Percentiles rank a stretch among this genome's conserved stretches.
Conservation (phyloP, 2,888 invertebrate species). For the Cabera pusaria region DNA sequence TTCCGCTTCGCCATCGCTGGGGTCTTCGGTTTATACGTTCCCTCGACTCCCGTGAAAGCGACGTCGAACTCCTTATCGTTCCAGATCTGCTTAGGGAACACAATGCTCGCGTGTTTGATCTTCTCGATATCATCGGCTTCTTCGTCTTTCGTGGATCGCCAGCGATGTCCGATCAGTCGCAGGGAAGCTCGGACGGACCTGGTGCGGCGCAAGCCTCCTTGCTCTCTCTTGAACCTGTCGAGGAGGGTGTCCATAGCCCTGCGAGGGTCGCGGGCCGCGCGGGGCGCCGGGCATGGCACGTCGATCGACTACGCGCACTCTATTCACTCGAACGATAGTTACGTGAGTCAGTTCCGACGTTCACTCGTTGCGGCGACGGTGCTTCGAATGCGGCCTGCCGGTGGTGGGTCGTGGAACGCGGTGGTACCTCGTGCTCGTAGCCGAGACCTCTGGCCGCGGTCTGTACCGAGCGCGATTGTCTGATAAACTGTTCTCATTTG, state of each 20-base stretch:
- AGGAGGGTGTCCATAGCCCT: conserved; percentile 81
- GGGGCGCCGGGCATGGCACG: conserved; percentile 77
- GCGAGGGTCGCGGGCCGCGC: conserved; percentile 61
- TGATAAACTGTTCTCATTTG: conserved; percentile 75
- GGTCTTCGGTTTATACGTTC: conserved; percentile 74
- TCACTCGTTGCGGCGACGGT: conserved; percentile 72
- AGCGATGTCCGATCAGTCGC: conserved; percentile 85
- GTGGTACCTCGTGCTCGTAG: conserved; percentile 52
- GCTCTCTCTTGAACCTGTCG: conserved; percentile 78
- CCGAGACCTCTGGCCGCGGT: conserved; percentile 57
- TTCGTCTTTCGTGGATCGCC: conserved; percentile 76
- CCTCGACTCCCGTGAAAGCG: conserved; percentile 72
- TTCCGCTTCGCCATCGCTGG: conserved; percentile 73
- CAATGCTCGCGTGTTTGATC: conserved; percentile 62
- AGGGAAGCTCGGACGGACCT: conserved; percentile 88
- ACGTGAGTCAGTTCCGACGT: conserved; percentile 75
- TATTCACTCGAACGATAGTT: conserved; percentile 75
- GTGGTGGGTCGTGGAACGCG: conserved; percentile 49
- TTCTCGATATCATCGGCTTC: conserved; percentile 59
- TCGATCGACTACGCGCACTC: conserved; percentile 75
- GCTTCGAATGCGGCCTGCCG: conserved; percentile 69
- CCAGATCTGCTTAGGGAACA: conserved; percentile 68
- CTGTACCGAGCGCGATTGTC: conserved; percentile 46
- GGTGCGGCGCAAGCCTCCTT: conserved; percentile 83
- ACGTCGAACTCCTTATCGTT: conserved; percentile 70